Evolutionary conservation across 2,888 invertebrate genomes (phyloP).

Genomic region (Diloba caeruleocephala): DNA sequence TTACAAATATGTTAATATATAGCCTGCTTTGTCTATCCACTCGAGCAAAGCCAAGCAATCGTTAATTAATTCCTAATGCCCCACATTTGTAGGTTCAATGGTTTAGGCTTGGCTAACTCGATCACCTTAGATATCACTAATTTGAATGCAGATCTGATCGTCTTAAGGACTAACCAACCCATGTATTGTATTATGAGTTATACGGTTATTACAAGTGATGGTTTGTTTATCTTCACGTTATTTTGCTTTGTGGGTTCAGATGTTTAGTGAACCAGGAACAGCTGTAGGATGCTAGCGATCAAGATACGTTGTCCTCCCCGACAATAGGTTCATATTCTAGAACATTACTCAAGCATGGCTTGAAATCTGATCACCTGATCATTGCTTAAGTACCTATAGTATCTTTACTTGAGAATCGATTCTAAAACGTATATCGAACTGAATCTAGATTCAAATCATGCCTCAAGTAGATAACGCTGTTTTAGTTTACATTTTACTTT

Average conservation of each 20-base stretch:
- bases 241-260: conserved; percentile 37
- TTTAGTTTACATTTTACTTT: too few species aligned
- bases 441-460: too few species aligned
- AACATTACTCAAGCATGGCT: too few species aligned
- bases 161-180: conserved; percentile 28
- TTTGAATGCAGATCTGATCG: conserved; percentile 44
- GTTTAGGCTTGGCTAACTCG: conserved; percentile 39
- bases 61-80: conserved; percentile 28
- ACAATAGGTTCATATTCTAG: too few species aligned
- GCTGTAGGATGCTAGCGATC: background rate
- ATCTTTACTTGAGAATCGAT: too few species aligned
- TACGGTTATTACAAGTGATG: conserved; percentile 11
- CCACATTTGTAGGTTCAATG: conserved; percentile 40
- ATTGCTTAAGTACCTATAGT: too few species aligned
- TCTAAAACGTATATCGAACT: too few species aligned
- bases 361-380: too few species aligned
- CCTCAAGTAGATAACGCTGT: too few species aligned
- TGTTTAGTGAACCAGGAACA: conserved; percentile 21
- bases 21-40: conserved; percentile 2
- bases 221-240: conserved; percentile 35
- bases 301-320: too few species aligned
- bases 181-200: conserved; percentile 51
- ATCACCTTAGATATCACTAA: conserved; percentile 42
- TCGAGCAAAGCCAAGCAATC: conserved; percentile 1
- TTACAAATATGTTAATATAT: too few species aligned